Evolutionary conservation across 1,140 invertebrate genomes (phyloP), one percentile per base, ranked within the genome.

Genomic region (Telenomus remus): DNA sequence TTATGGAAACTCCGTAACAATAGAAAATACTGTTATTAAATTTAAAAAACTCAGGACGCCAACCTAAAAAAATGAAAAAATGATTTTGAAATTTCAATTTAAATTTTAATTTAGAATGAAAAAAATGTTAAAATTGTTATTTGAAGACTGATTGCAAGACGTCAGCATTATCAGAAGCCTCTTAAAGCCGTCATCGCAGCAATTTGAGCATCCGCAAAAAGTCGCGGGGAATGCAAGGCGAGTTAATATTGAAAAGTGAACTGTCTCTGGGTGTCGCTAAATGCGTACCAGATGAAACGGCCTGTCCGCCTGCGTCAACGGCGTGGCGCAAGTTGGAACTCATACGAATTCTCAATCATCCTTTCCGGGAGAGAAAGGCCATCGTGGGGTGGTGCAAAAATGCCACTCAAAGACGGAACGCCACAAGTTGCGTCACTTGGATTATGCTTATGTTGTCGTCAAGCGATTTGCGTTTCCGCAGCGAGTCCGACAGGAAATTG

Each of bases 281-380:
- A 57, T 63, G 46, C 50, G 33, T 57, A 59, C 51, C 42, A 33
- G 37, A 63, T 46, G 68, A 47, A 64, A 54, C n/a, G 16, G n/a
- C 33, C n/a, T 39, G 46, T 66, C 37, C 54, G 39, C 37, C 37
- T 39, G 44, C 27, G 27, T 57, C 37, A 47, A 46, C 3, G 16
- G 11, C 1, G 19, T 63, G 57, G 15, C 43, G 37, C 12, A 57
- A 44, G 12, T 12, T 49, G 34, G 57, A 50, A 57, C 61, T 66
- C 19, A 6, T 48, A 34, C 44, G 44, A 56, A 66, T 74, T 56
- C 37, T 6, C 56, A 66, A 70, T 70, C 66, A 69, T 76, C 74
- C 74, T 66, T 76, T 61, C 61, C 42, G 56, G 66, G 66, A 76
- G 66, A 76, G 74, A 76, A 76, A 71, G 74, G 66, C 46, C 68